phyloP scores from a whole-genome alignment of 2,113 vertebrate genomes.

The Etheostoma cragini region DNA sequence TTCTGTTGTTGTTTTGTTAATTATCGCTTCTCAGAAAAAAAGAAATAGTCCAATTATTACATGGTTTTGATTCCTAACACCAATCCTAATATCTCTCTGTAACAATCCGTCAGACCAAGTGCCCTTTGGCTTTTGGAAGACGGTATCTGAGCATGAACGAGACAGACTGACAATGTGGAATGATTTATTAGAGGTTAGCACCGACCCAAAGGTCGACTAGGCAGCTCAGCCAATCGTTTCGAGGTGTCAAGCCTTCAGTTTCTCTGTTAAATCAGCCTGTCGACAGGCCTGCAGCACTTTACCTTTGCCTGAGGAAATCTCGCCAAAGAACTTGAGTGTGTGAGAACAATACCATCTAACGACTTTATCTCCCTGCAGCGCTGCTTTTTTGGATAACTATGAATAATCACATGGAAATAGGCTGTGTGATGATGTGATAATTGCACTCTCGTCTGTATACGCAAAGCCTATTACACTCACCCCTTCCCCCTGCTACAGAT shows the following conservation, averaged over 20 bases:
- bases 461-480: slow-evolving; percentile 8
- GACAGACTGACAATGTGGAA: slow-evolving; percentile 40
- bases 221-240: slow-evolving; percentile 69
- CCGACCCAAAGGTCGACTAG: slow-evolving; percentile 66
- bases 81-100: slow-evolving; percentile 36
- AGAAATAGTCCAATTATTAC: slow-evolving; percentile 34
- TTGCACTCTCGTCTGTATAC: slow-evolving; percentile 11
- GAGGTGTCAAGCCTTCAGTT: slow-evolving; percentile 67
- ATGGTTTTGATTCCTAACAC: slow-evolving; percentile 26
- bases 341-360: slow-evolving; percentile 2
- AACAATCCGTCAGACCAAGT: slow-evolving; percentile 40
- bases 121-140: slow-evolving; percentile 58
- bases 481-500: slow-evolving; percentile 77
- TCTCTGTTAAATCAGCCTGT: slow-evolving; percentile 67
- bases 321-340: background rate
- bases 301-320: slow-evolving; percentile 38
- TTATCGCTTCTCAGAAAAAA: background rate
- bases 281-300: slow-evolving; percentile 42
- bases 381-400: slow-evolving; percentile 27
- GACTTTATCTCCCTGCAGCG: background rate
- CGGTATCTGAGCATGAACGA: slow-evolving; percentile 37
- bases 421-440: slow-evolving; percentile 35
- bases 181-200: slow-evolving; percentile 73
- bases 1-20: too few relatives aligned
- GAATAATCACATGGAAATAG: slow-evolving; percentile 57